phyloP scores from a whole-genome alignment of 2,888 invertebrate species.

The Scaptomyza parva region DNA sequence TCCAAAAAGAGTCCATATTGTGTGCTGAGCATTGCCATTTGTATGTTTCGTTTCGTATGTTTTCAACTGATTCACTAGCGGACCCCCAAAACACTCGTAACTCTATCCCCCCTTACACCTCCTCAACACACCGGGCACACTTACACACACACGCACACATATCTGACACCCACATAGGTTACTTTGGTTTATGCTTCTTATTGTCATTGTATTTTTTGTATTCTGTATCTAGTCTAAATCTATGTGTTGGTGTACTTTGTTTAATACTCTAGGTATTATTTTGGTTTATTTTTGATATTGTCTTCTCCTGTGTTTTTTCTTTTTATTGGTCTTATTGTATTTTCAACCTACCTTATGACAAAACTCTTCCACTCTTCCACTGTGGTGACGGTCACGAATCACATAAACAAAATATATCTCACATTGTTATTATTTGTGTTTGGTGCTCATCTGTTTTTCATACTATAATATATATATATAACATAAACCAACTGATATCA shows the following conservation, averaged over 20 bases:
- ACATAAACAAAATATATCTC: conserved; percentile 25
- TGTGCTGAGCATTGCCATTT: conserved; percentile 59
- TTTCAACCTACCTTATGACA: conserved; percentile 35
- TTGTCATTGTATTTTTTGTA: conserved; percentile 19
- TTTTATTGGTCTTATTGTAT: conserved; percentile 14
- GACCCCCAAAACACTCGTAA: conserved; percentile 10
- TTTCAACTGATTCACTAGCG: conserved; percentile 26
- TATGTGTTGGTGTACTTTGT: conserved; percentile 44
- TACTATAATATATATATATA: conserved; percentile 13
- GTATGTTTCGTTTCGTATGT: conserved; percentile 53
- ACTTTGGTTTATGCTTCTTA: conserved; percentile 44
- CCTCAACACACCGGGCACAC: conserved; percentile 6
- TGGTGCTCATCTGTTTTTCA: conserved; percentile 51
- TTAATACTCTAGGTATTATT: conserved; percentile 24
- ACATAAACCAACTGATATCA: conserved; percentile 10
- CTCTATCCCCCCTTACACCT: conserved; percentile 3
- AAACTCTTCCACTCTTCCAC: conserved; percentile 46
- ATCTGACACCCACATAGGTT: conserved; percentile 28
- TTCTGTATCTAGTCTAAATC: conserved; percentile 6
- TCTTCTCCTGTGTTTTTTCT: conserved; percentile 27
- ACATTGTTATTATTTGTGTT: conserved; percentile 39
- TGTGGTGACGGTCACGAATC: conserved; percentile 69
- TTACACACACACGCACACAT: conserved; percentile 13
- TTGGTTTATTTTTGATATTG: conserved; percentile 24
- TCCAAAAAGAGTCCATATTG: conserved; percentile 43